These are phyloP conservation scores for Phoxinus phoxinus DNA, from an alignment of 2,113 vertebrate species.

Conservation along the genomic window DNA sequence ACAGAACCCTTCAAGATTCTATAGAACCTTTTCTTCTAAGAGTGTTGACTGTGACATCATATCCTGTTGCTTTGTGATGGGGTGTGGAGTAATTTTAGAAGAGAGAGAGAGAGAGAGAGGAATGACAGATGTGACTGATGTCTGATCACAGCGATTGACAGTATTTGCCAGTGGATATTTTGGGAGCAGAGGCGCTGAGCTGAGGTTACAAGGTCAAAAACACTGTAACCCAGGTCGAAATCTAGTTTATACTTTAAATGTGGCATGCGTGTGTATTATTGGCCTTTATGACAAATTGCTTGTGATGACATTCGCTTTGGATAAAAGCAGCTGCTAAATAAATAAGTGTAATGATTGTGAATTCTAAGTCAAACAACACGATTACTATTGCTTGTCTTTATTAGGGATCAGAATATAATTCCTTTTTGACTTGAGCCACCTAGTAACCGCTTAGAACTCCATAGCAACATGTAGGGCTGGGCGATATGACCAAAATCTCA, in stretches of 20 bases:
- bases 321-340: not conserved
- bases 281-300: not conserved
- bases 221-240: not conserved
- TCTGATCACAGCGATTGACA: not conserved
- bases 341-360: not conserved
- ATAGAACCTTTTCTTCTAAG: too few species aligned
- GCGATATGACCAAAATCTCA: too few species aligned
- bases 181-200: constrained; percentile 2
- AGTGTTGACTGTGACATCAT: too few species aligned
- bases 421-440: too few species aligned
- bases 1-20: too few species aligned
- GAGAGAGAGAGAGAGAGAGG: constrained; percentile 1
- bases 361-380: not conserved
- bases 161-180: constrained; percentile 2
- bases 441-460: too few species aligned
- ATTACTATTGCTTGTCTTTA: not conserved
- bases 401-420: too few species aligned
- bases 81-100: too few species aligned
- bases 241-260: not conserved
- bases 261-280: not conserved
- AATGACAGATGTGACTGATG: constrained; percentile 30
- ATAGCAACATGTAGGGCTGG: too few species aligned
- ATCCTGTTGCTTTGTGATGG: too few species aligned
- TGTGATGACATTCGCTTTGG: not conserved
- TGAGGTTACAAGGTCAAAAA: constrained; percentile 34